phyloP scores from a whole-genome alignment of 2,113 vertebrate genomes.

The Desmodus rotundus region DNA sequence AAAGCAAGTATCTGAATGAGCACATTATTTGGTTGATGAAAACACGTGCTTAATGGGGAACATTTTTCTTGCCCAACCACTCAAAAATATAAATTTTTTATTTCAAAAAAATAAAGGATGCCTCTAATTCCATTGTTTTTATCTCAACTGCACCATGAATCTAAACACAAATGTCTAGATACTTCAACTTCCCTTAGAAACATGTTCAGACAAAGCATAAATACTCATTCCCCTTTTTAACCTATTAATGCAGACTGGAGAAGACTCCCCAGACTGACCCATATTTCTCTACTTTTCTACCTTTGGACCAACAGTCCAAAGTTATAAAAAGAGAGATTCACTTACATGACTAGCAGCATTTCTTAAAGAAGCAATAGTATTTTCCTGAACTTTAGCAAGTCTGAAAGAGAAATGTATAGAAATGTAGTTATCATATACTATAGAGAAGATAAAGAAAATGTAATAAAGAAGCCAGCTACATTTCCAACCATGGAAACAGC shows the following conservation, averaged over 20 bases:
- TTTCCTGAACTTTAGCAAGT: conserved; percentile 94
- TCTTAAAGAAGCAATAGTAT: conserved; percentile 95
- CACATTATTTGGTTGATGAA: background rate
- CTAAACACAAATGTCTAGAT: background rate
- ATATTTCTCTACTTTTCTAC: background rate
- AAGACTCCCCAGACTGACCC: background rate
- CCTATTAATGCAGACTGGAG: background rate
- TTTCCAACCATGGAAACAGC: background rate
- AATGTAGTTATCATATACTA: background rate
- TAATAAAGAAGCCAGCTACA: background rate
- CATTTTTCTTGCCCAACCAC: background rate
- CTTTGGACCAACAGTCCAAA: background rate
- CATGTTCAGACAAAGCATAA: background rate
- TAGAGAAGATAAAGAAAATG: background rate
- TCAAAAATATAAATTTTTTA: too few relatives aligned
- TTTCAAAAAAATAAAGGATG: background rate
- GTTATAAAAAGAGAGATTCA: conserved; percentile 29
- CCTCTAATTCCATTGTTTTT: background rate
- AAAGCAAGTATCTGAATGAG: background rate
- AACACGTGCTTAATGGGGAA: background rate
- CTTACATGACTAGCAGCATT: conserved; percentile 94
- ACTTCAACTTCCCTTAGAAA: conserved; percentile 5
- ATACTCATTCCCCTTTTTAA: background rate
- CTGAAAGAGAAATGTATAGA: conserved; percentile 76
- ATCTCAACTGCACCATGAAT: background rate